Evolutionary conservation across 2,797 vertebrate genomes (phyloP), one percentile per base, ranked within the genome.

Genomic region (Erithacus rubecula): DNA sequence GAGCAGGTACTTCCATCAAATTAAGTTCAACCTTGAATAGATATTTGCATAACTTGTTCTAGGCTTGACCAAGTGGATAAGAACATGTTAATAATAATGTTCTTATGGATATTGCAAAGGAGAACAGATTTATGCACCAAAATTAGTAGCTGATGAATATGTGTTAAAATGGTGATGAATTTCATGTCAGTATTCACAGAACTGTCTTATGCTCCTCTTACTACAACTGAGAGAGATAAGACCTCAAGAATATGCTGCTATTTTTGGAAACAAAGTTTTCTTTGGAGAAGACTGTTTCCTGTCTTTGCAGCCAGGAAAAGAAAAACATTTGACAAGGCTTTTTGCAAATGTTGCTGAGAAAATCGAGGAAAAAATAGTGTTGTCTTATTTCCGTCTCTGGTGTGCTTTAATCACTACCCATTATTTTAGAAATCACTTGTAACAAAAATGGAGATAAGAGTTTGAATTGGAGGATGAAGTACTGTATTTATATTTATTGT

Each of bases 211-310:
- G 39, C 52, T 83, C 4, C 53, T 63, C 8, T 62, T 87, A 8
- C 2, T 79, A 52, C 26, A 91, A 18, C 51, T 12, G 19, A 56
- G 58, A 55, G 29, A 0, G 34, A 69, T 92, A 89, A 91, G 89
- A 72, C 68, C 58, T 83, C 43, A 62, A 78, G 58, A 95, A 51
- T 69, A 34, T 3, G 2, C 62, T 90, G 69, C 72, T 94, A 23
- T 93, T 95, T 86, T 93, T 78, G 75, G 92, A 93, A 87, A 90
- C 58, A 71, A 89, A 90, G 30, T 47, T 87, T 78, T 65, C 24
- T 81, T 92, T n/a, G 12, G 53, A 89, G 62, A 37, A 93, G 65
- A 24, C 69, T 22, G 39, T 85, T 93, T 96, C 93, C 94, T 89
- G 91, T 71, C 87, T 86, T 72, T 81, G 71, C 74, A 72, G 51